phyloP scores from a whole-genome alignment of 2,888 invertebrate species.

The Willowsia nigromaculata region DNA sequence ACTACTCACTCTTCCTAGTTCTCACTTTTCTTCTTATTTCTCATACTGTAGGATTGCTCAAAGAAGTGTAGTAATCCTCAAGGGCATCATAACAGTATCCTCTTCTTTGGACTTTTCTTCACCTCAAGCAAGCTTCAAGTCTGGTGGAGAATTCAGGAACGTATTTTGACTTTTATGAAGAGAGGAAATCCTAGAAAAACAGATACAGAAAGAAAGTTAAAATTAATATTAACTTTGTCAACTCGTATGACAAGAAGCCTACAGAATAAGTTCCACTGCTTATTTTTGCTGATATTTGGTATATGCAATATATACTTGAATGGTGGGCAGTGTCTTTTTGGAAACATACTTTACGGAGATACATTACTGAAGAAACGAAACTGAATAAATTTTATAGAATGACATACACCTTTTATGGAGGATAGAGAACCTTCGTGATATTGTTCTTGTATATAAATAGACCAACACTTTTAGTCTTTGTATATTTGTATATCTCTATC shows the following conservation, averaged over 20 bases:
- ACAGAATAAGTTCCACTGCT: too few relatives aligned
- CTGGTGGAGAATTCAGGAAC: not conserved
- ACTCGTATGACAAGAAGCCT: not conserved
- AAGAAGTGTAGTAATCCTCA: constrained; percentile 15
- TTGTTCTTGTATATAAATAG: too few relatives aligned
- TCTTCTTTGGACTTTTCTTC: constrained; percentile 23
- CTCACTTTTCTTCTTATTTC: not conserved
- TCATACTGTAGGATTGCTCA: not conserved
- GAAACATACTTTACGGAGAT: too few relatives aligned
- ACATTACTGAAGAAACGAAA: too few relatives aligned
- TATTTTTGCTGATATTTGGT: too few relatives aligned
- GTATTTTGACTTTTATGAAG: not conserved
- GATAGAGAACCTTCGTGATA: too few relatives aligned
- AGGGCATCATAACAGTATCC: constrained; percentile 46
- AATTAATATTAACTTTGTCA: constrained; percentile 35
- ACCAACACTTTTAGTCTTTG: too few relatives aligned
- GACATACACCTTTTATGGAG: too few relatives aligned
- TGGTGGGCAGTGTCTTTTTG: too few relatives aligned
- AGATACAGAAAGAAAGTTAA: constrained; percentile 30
- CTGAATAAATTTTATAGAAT: too few relatives aligned
- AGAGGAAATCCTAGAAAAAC: not conserved
- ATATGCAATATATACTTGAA: too few relatives aligned
- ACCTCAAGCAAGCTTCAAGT: constrained; percentile 4
- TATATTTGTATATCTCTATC: too few relatives aligned
- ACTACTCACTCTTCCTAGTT: not conserved